Percentiles rank a stretch among this genome's conserved stretches.
Conservation (phyloP, 1,140 invertebrate genomes). For the Alviniconcha marisindica region DNA sequence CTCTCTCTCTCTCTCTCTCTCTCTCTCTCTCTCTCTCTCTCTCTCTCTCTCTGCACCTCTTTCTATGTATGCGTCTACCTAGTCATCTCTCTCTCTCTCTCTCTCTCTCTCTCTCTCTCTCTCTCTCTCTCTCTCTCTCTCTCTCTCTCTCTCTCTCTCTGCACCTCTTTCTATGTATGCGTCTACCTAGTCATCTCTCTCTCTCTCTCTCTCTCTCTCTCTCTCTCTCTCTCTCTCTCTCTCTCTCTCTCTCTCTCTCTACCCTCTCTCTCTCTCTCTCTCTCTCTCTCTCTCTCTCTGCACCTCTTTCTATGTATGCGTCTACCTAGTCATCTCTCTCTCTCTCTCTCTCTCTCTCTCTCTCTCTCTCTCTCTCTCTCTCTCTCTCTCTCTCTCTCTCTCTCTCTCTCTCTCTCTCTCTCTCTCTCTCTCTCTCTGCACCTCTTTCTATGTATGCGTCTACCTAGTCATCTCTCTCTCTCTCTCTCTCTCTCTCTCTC, state of each 20-base stretch:
- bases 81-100: constrained; percentile 5
- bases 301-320: too few species aligned
- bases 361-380: background rate
- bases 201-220: background rate
- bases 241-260: constrained; percentile 16
- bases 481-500: background rate
- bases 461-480: background rate
- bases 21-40: constrained; percentile 29
- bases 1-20: background rate
- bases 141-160: constrained; percentile 11
- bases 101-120: background rate
- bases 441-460: too few species aligned
- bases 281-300: constrained; percentile 16
- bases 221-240: constrained; percentile 26
- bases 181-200: background rate
- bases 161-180: too few species aligned
- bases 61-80: too few species aligned
- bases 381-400: background rate
- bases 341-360: background rate
- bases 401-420: constrained; percentile 1
- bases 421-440: constrained; percentile 7
- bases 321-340: background rate
- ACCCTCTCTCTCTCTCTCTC: constrained; percentile 20
- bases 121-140: constrained; percentile 31
- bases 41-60: background rate